These are phyloP conservation scores for Lepeophtheirus nordmannii DNA, from an alignment of 2,888 invertebrate species.

Conservation along the genomic window DNA sequence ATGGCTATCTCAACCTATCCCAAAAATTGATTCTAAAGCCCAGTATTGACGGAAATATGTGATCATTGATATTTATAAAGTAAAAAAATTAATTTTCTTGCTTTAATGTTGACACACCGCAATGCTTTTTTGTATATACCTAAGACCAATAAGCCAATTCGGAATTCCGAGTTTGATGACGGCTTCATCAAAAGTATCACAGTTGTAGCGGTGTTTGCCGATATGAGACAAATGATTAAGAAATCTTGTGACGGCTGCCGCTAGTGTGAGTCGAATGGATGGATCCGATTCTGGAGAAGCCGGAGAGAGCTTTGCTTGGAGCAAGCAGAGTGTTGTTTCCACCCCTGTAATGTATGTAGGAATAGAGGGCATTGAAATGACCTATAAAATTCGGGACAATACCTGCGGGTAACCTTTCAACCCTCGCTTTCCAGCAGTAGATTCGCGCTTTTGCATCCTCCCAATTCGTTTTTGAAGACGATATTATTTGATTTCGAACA, in stretches of 20 bases:
- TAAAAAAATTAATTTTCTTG: no score
- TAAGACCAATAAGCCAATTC: not conserved
- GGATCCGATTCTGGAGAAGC: not conserved
- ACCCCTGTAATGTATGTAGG: not conserved
- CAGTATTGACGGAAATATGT: no score
- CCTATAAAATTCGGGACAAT: no score
- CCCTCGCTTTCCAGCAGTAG: not conserved
- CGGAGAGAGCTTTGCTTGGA: not conserved
- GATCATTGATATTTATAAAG: no score
- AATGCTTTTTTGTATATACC: not conserved
- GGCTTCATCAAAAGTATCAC: conserved; percentile 1
- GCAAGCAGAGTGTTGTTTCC: not conserved
- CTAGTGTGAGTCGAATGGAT: not conserved
- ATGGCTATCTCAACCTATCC: no score
- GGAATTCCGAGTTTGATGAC: not conserved
- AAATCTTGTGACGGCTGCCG: not conserved
- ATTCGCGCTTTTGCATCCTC: not conserved
- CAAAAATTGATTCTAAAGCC: no score
- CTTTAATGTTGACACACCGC: no score
- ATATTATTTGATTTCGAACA: not conserved
- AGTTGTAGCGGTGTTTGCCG: not conserved
- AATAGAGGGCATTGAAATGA: not conserved
- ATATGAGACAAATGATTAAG: not conserved
- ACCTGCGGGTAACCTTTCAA: not conserved
- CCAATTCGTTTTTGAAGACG: not conserved